Conservation (phyloP, 2,888 invertebrate genomes). For the Lymantria monacha region DNA sequence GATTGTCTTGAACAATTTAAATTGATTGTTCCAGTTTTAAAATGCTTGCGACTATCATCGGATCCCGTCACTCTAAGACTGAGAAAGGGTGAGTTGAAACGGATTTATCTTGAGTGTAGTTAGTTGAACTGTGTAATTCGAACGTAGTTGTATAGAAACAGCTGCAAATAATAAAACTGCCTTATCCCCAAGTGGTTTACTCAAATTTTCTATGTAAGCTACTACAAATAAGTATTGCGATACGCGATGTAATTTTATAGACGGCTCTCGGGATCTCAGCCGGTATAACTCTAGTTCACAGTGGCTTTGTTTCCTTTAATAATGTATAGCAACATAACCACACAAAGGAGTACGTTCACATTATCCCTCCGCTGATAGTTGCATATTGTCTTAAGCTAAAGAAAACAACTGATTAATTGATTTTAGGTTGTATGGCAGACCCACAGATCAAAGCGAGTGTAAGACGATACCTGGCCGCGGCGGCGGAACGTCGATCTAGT, state of each 20-base stretch:
- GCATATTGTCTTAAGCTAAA: conserved; percentile 24
- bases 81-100: conserved; percentile 89
- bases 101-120: conserved; percentile 28
- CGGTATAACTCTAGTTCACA: conserved; percentile 52
- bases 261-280: conserved; percentile 58
- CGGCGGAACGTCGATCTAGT: conserved; percentile 65
- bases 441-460: conserved; percentile 93
- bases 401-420: conserved; percentile 28
- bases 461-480: conserved; percentile 86
- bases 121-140: conserved; percentile 42
- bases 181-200: conserved; percentile 59
- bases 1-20: conserved; percentile 11
- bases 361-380: conserved; percentile 17
- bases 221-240: conserved; percentile 51
- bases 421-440: conserved; percentile 82
- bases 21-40: conserved; percentile 89
- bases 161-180: conserved; percentile 62
- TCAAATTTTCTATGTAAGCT: conserved; percentile 59
- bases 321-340: conserved; percentile 38
- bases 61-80: conserved; percentile 95
- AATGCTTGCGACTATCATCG: conserved; percentile 95
- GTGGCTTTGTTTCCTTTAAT: conserved; percentile 58
- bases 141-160: conserved; percentile 36
- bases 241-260: conserved; percentile 53
- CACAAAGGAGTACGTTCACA: neutral